Evolutionary conservation across 2,797 vertebrate species (phyloP).

Genomic region (Sternotherus odoratus): DNA sequence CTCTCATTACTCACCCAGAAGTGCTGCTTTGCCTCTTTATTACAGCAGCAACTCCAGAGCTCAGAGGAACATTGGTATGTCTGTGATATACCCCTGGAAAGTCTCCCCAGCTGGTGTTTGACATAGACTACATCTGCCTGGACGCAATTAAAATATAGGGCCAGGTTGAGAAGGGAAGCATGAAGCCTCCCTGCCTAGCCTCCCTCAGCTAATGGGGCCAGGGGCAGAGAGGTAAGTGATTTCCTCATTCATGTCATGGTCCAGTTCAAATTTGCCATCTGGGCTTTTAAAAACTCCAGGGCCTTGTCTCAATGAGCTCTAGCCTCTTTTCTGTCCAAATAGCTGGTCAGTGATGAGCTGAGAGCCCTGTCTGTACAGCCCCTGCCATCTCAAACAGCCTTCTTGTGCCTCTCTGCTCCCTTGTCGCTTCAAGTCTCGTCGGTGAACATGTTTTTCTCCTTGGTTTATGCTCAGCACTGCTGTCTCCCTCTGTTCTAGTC

Average conservation of each 20-base stretch:
- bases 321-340: background rate
- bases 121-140: background rate
- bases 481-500: background rate
- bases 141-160: background rate
- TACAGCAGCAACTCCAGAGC: background rate
- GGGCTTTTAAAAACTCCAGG: background rate
- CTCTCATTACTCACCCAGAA: conserved; percentile 20
- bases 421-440: conserved; percentile 2
- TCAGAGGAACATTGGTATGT: background rate
- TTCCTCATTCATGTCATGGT: accelerated
- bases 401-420: background rate
- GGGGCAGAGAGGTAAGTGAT: background rate
- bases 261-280: background rate
- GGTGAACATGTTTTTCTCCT: background rate
- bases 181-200: background rate
- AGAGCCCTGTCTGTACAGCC: background rate
- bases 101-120: accelerated
- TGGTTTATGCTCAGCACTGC: background rate
- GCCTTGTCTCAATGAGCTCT: background rate
- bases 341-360: background rate
- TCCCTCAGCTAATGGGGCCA: background rate
- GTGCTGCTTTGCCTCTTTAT: background rate
- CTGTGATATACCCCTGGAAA: background rate
- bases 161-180: background rate
- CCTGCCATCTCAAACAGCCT: background rate